Conservation (phyloP, 2,113 vertebrate genomes). For the Anhinga rufa region DNA sequence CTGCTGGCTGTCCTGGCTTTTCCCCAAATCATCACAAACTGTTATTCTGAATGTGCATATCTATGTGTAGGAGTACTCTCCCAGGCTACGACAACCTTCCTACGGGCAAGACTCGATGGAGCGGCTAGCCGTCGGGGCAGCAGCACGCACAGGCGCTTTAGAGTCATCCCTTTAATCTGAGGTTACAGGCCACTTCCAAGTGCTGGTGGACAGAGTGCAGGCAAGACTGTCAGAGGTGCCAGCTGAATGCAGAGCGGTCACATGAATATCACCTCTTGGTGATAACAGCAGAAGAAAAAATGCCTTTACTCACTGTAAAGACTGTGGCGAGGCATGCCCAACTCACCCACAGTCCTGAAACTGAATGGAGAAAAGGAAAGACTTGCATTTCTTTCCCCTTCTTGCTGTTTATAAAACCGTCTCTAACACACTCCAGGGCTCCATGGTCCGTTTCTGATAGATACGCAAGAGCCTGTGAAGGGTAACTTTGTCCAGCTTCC, state of each 20-base stretch:
- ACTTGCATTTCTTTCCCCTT: not conserved
- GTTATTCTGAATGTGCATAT: not conserved
- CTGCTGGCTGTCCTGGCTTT: not conserved
- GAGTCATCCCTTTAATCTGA: not conserved
- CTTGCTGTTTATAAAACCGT: not conserved
- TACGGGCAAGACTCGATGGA: not conserved
- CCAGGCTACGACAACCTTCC: not conserved
- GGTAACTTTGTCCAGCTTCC: not conserved
- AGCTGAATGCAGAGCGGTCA: not conserved
- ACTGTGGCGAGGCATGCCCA: not conserved
- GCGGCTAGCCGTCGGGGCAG: not conserved
- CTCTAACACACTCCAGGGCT: not conserved
- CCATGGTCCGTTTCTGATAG: not conserved
- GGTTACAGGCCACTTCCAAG: not conserved
- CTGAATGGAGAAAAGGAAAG: not conserved
- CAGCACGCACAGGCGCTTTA: not conserved
- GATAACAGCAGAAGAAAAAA: slow-evolving; percentile 9
- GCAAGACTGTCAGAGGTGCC: not conserved
- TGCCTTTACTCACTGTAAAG: not conserved
- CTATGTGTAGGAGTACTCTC: not conserved
- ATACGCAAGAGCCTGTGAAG: not conserved
- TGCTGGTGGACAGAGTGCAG: slow-evolving; percentile 35
- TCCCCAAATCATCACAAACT: not conserved
- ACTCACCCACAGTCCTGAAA: not conserved
- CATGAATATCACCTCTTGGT: not conserved